A percentile compares a stretch with the other conserved stretches of the same genome.
phyloP scores from a whole-genome alignment of 2,888 invertebrate genomes.

The Callinectes sapidus region DNA sequence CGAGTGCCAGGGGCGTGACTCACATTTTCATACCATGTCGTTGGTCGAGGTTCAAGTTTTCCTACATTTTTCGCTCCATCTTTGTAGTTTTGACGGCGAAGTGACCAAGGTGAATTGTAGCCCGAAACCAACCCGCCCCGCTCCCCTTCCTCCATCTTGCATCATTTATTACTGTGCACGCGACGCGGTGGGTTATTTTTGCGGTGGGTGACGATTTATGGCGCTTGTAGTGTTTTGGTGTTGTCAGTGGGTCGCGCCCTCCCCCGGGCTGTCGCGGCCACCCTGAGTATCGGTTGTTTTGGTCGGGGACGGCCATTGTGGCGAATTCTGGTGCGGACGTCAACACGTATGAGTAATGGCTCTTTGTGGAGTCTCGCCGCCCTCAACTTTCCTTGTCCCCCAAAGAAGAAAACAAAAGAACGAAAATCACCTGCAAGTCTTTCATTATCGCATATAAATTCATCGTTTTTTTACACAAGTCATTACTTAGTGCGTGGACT shows the following conservation, averaged over 20 bases:
- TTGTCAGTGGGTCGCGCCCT: conserved; percentile 11
- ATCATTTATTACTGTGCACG: conserved; percentile 22
- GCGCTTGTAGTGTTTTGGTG: conserved; percentile 19
- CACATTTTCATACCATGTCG: not conserved
- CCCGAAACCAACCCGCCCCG: not conserved
- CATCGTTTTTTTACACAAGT: not conserved
- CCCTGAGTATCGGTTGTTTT: not conserved
- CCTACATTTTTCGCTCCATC: not conserved
- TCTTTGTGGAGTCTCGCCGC: conserved; percentile 26
- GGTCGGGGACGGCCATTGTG: not conserved
- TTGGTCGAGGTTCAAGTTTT: not conserved
- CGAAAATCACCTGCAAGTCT: not conserved
- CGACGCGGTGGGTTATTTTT: conserved; percentile 19
- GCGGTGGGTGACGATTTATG: not conserved
- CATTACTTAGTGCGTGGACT: not conserved
- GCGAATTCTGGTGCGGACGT: conserved; percentile 27
- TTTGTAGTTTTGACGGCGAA: conserved; percentile 23
- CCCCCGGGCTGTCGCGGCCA: not conserved
- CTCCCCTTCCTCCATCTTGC: not conserved
- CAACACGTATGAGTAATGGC: conserved; percentile 16
- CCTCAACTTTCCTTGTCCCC: not conserved
- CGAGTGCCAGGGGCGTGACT: not conserved
- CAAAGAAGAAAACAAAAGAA: conserved; percentile 18
- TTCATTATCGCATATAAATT: conserved; percentile 11
- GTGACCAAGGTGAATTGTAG: conserved; percentile 9